phyloP scores from a whole-genome alignment of 64 coral and sea anemone genomes.

The Actinia tenebrosa region DNA sequence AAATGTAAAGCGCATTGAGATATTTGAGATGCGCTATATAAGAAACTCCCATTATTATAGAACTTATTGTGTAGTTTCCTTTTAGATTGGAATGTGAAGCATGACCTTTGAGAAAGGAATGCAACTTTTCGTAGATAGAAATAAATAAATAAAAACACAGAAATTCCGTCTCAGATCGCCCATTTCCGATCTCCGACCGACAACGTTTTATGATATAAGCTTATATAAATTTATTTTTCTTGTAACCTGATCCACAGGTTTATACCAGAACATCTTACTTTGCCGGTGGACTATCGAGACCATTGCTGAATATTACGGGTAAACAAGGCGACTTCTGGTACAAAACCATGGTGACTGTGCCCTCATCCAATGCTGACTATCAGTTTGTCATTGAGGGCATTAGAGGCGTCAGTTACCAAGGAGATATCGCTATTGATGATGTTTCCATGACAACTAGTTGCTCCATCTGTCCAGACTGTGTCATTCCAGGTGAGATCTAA shows the following conservation, averaged over 20 bases:
- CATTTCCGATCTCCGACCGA: too few species aligned
- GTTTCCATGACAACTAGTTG: slow-evolving; percentile 82
- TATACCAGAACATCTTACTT: slow-evolving; percentile 18
- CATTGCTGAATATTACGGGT: slow-evolving; percentile 82
- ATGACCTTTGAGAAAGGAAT: too few species aligned
- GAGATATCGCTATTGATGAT: slow-evolving; percentile 93
- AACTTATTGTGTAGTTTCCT: too few species aligned
- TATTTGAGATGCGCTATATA: too few species aligned
- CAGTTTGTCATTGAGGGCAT: slow-evolving; percentile 94
- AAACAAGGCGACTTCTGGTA: slow-evolving; percentile 92
- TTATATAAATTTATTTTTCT: too few species aligned
- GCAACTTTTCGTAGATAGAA: too few species aligned
- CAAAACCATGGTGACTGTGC: slow-evolving; percentile 45
- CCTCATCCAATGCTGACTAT: slow-evolving; percentile 50
- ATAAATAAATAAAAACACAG: too few species aligned
- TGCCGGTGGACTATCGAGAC: slow-evolving; percentile 44
- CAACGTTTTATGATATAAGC: too few species aligned
- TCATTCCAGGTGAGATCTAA: slow-evolving; percentile 47
- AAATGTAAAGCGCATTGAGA: too few species aligned
- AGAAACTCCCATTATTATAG: too few species aligned
- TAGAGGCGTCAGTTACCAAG: slow-evolving; percentile 72
- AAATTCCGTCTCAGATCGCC: too few species aligned
- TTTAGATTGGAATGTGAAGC: too few species aligned
- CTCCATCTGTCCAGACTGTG: slow-evolving; percentile 66
- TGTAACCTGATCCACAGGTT: neutral